A percentile compares a stretch with the other conserved stretches of the same genome.
Conservation (phyloP, 2,113 vertebrate species). For the Sphaerodactylus townsendi region DNA sequence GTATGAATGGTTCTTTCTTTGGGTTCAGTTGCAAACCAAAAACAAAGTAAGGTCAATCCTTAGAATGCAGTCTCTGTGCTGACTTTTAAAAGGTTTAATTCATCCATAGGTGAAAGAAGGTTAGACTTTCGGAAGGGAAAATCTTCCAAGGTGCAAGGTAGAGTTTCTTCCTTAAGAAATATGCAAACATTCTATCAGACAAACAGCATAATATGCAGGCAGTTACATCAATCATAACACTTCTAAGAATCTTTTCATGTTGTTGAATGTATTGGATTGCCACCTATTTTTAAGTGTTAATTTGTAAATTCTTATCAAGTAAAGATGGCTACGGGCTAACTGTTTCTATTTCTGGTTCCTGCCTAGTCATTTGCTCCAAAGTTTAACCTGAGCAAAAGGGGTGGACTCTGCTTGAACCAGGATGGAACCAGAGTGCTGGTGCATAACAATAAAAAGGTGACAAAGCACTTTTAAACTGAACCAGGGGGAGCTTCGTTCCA, state of each 20-base stretch:
- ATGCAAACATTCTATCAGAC: slow-evolving; percentile 59
- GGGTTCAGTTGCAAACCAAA: slow-evolving; percentile 61
- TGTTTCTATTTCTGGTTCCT: no score
- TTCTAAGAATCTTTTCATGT: slow-evolving; percentile 39
- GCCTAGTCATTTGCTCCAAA: neutral
- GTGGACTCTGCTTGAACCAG: no score
- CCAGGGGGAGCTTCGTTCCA: no score
- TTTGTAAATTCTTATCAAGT: slow-evolving; percentile 34
- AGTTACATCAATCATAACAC: slow-evolving; percentile 24
- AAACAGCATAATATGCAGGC: neutral
- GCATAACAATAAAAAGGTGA: no score
- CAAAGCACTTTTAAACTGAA: no score
- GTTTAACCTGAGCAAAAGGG: slow-evolving; percentile 1
- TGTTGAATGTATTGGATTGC: slow-evolving; percentile 25
- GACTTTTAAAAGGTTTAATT: slow-evolving; percentile 72
- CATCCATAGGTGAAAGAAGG: slow-evolving; percentile 63
- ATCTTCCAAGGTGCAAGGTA: slow-evolving; percentile 48
- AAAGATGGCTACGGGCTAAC: neutral
- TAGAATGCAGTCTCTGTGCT: slow-evolving; percentile 78
- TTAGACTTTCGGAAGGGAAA: slow-evolving; percentile 62
- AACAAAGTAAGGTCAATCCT: slow-evolving; percentile 68
- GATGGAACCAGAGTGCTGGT: no score
- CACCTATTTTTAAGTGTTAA: slow-evolving; percentile 15
- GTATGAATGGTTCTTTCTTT: slow-evolving; percentile 79
- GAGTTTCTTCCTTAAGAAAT: slow-evolving; percentile 37